These are phyloP conservation scores for Gymnothorax javanicus DNA, from an alignment of 2,797 vertebrate species.

Conservation along the genomic window DNA sequence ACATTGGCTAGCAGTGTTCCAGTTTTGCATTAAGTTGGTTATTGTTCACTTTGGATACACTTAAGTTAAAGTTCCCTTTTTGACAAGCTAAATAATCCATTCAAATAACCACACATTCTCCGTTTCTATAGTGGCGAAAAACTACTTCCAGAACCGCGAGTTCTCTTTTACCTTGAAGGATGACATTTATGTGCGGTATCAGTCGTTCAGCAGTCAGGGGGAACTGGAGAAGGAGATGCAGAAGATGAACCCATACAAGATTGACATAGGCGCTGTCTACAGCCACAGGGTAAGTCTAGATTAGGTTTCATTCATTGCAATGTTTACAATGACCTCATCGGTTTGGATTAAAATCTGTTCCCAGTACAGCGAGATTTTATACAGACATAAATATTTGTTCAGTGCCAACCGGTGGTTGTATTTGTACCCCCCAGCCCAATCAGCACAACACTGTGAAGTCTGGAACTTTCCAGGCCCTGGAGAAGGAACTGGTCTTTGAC, in stretches of 20 bases:
- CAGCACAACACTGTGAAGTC: slow-evolving; percentile 92
- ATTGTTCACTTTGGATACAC: neutral
- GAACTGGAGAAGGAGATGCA: slow-evolving; percentile 96
- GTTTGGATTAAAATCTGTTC: neutral
- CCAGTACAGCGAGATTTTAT: neutral
- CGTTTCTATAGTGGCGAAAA: slow-evolving; percentile 78
- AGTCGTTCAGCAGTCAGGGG: slow-evolving; percentile 85
- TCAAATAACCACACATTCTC: neutral
- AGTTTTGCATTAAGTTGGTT: neutral
- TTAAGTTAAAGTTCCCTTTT: no score
- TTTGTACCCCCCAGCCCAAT: slow-evolving; percentile 76
- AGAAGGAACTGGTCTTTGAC: slow-evolving; percentile 97
- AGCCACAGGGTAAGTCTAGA: slow-evolving; percentile 83
- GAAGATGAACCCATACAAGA: slow-evolving; percentile 91
- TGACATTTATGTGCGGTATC: slow-evolving; percentile 93
- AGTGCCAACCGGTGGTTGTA: neutral
- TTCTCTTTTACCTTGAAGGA: slow-evolving; percentile 96
- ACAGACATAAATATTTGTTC: neutral
- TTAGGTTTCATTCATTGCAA: neutral
- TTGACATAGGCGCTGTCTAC: slow-evolving; percentile 92
- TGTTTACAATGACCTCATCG: neutral
- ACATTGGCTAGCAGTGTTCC: neutral
- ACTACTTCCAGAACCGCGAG: slow-evolving; percentile 92
- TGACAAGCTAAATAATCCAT: no score
- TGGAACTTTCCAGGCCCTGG: slow-evolving; percentile 91